Base-by-base conservation (phyloP, 2,113 vertebrate genomes). In the Paraplagusia blochii region DNA sequence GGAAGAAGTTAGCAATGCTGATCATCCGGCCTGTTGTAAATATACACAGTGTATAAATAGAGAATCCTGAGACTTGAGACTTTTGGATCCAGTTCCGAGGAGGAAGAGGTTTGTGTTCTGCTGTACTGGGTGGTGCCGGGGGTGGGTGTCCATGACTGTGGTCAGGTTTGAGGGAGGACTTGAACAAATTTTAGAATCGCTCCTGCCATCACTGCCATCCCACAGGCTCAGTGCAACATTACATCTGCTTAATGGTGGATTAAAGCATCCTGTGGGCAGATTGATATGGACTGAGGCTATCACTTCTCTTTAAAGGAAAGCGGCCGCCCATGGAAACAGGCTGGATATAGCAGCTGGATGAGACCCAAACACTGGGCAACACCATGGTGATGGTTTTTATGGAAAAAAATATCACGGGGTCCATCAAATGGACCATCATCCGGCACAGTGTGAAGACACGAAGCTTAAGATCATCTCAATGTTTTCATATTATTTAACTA, bases 1-100 rank as follows among this genome's bases (percentile, higher is more conserved):
- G 60, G 63, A 84, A 83, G 68, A 84, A 83, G 68, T 52, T 66
- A 88, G 73, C 68, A 89, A 29, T 90, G 79, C 80, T 63, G 81
- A 82, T 86, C 81, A 87, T 88, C 57, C 12, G 18, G 47, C 45
- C 52, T 46, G 76, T 74, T 81, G 80, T 85, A 90, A 89, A 90
- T 86, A 89, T 83, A 87, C 78, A 63, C 58, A 78, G 63, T 63
- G 19, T 90, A 91, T 89, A 89, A 86, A 90, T 90, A 89, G 88
- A 83, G 80, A 79, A 89, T 74, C 80, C 83, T 76, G 74, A 86
- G 85, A 88, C 86, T 77, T 57, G 77, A 87, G 87, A 84, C 86
- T 76, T 79, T 81, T 82, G 76, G 76, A 88, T 90, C 73, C 71
- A 67, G 71, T 80, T 86, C 81, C 79, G 36, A 15, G 67, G 73